Conservation (phyloP, 2,888 invertebrate genomes). For the Oscheius sp. region DNA sequence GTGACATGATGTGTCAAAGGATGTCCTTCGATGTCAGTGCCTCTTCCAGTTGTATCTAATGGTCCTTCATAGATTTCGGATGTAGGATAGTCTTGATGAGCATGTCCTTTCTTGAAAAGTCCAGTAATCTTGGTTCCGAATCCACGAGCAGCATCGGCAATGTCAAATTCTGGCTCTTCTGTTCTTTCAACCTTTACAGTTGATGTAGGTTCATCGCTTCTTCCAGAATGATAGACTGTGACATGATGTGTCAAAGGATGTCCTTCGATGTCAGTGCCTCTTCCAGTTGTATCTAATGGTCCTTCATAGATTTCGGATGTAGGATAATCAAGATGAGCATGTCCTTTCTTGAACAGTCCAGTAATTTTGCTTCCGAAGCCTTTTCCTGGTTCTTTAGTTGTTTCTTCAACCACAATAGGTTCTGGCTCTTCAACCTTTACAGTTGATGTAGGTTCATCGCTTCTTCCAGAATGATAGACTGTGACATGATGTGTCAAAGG, state of each 20-base stretch:
- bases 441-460: conserved; percentile 1
- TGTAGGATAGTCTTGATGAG: conserved; percentile 46
- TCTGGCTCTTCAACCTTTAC: background rate
- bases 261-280: background rate
- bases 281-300: conserved; percentile 17
- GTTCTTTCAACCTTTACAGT: conserved; percentile 1
- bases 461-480: conserved; percentile 11
- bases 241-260: conserved; percentile 11
- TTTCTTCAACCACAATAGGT: background rate
- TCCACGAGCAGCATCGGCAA: conserved; percentile 19
- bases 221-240: conserved; percentile 35
- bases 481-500: conserved; percentile 16
- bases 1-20: conserved; percentile 43
- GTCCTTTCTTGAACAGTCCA: conserved; percentile 38
- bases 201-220: background rate
- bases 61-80: conserved; percentile 48
- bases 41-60: conserved; percentile 35
- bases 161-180: conserved; percentile 11
- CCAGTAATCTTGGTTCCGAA: conserved; percentile 39
- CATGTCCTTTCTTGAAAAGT: conserved; percentile 45
- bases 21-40: conserved; percentile 37
- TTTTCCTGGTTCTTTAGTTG: no score
- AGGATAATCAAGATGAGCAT: conserved; percentile 43
- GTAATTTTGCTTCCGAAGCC: conserved; percentile 37
- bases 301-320: conserved; percentile 35